These are phyloP conservation scores for Chaetophractus vellerosus DNA, from an alignment of 2,797 vertebrate species.

Conservation along the genomic window DNA sequence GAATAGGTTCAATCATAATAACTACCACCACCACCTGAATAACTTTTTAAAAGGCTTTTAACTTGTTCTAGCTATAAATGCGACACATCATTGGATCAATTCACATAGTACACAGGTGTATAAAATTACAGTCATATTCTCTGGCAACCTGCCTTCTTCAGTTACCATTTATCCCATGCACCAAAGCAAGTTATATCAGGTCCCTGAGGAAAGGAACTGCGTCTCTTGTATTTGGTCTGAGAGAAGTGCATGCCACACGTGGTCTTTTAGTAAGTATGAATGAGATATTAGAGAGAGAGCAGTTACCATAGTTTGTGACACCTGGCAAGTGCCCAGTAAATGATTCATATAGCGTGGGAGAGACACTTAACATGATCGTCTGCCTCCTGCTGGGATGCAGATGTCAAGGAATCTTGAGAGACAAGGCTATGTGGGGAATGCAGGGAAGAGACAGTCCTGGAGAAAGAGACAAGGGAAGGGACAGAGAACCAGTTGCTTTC, in stretches of 20 bases:
- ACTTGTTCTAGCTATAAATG: background rate
- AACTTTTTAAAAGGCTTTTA: background rate
- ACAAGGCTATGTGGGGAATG: slow-evolving; percentile 29
- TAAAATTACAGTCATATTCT: slow-evolving; percentile 16
- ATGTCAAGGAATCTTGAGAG: too few relatives aligned
- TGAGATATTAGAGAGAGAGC: slow-evolving; percentile 16
- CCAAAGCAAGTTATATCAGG: background rate
- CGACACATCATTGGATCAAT: background rate
- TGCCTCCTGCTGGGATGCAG: slow-evolving; percentile 18
- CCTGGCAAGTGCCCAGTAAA: slow-evolving; percentile 71
- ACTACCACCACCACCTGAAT: background rate
- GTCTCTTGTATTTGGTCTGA: slow-evolving; percentile 4
- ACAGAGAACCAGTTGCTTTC: background rate
- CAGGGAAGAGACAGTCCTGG: background rate
- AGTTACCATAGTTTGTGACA: slow-evolving; percentile 64
- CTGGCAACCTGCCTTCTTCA: background rate
- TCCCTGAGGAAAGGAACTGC: background rate
- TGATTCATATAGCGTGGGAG: slow-evolving; percentile 47
- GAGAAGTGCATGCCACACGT: background rate
- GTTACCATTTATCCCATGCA: background rate
- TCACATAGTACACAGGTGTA: slow-evolving; percentile 15
- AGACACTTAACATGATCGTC: slow-evolving; percentile 58
- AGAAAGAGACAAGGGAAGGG: background rate
- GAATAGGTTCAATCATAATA: background rate
- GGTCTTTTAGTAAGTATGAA: slow-evolving; percentile 33